A percentile compares a stretch with the other conserved stretches of the same genome.
Evolutionary conservation across 1,140 invertebrate genomes (phyloP).

Genomic region (Spodoptera frugiperda): DNA sequence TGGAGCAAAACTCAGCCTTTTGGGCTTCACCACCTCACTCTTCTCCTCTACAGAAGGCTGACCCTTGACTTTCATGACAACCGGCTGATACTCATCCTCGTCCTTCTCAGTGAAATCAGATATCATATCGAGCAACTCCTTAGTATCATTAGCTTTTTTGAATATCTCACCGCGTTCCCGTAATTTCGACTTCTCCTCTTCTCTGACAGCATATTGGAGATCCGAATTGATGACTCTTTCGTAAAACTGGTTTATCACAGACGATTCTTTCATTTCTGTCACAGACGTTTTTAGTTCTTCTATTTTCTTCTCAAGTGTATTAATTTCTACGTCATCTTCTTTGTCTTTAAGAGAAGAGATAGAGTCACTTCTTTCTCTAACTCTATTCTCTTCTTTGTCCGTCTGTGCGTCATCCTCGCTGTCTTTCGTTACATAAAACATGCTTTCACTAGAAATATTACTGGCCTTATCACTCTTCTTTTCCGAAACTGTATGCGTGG

Average conservation of each 20-base stretch:
- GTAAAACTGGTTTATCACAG: constrained; percentile 55
- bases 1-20: constrained; percentile 59
- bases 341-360: constrained; percentile 7
- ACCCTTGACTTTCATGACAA: constrained; percentile 19
- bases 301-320: constrained; percentile 54
- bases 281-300: constrained; percentile 40
- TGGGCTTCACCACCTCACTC: constrained; percentile 50
- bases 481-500: background rate
- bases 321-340: constrained; percentile 41
- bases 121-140: constrained; percentile 72
- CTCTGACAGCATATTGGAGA: constrained; percentile 24
- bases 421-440: constrained; percentile 60
- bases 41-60: constrained; percentile 49
- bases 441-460: constrained; percentile 50
- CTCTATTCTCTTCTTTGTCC: constrained; percentile 7
- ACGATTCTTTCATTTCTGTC: constrained; percentile 24
- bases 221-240: constrained; percentile 59
- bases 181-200: background rate
- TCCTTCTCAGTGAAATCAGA: constrained; percentile 68
- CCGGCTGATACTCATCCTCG: constrained; percentile 24
- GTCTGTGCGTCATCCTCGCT: constrained; percentile 51
- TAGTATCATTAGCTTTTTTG: constrained; percentile 66
- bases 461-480: constrained; percentile 3
- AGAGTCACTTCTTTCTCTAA: too few species aligned
- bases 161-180: background rate